Percentiles rank a stretch among this genome's conserved stretches.
These are phyloP conservation scores for Lasiurus cinereus DNA, from an alignment of 2,113 vertebrate genomes.

Conservation along the genomic window DNA sequence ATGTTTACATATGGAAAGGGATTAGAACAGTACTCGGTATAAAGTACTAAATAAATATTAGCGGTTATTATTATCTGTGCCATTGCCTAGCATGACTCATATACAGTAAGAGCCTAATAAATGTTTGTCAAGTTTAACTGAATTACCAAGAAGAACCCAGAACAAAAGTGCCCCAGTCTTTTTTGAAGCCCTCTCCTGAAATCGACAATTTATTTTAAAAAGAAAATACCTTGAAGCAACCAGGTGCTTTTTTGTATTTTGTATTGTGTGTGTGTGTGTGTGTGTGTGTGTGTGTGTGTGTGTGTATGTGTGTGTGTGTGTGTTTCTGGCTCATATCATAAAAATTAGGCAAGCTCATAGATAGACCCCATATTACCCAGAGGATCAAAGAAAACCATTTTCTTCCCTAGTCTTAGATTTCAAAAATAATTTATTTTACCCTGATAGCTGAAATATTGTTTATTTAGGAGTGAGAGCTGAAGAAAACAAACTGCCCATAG, in stretches of 20 bases:
- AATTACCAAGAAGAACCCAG: constrained; percentile 5
- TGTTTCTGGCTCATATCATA: not conserved
- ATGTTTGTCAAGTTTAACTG: not conserved
- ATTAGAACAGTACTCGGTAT: not conserved
- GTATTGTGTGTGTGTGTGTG: too few relatives aligned
- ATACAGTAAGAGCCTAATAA: not conserved
- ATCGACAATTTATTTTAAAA: not conserved
- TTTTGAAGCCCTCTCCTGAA: constrained; percentile 26
- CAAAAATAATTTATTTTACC: constrained; percentile 22
- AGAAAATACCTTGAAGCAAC: not conserved
- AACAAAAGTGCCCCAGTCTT: not conserved
- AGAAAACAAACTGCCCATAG: not conserved
- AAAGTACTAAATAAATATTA: constrained; percentile 12
- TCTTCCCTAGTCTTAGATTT: constrained; percentile 24
- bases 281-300: too few relatives aligned
- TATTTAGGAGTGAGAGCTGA: not conserved
- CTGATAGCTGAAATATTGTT: constrained; percentile 1
- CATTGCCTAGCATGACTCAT: not conserved
- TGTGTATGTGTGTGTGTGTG: too few relatives aligned
- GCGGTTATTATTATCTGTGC: not conserved
- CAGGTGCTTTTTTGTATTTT: not conserved
- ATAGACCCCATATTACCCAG: not conserved
- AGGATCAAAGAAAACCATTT: constrained; percentile 51
- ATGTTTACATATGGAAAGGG: not conserved
- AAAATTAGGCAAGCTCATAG: constrained; percentile 11